These are phyloP conservation scores for Drosophila kanapiae DNA, from an alignment of 1,140 invertebrate genomes.

Conservation along the genomic window DNA sequence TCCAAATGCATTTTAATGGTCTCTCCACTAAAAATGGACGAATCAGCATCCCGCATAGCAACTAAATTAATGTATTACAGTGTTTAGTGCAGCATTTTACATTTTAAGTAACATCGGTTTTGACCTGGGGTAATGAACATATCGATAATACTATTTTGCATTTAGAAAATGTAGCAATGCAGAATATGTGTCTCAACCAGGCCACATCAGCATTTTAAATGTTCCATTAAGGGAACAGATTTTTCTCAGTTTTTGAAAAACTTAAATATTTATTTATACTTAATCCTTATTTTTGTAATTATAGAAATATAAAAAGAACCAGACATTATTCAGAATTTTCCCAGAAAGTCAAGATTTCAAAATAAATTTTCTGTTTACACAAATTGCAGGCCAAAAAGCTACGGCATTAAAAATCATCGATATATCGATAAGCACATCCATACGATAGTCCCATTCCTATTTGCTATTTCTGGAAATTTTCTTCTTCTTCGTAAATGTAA, in stretches of 20 bases:
- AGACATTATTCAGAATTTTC: too few relatives aligned
- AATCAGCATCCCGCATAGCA: constrained; percentile 13
- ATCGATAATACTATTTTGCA: too few relatives aligned
- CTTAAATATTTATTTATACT: too few relatives aligned
- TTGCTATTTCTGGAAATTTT: not conserved
- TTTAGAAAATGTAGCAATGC: too few relatives aligned
- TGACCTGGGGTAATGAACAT: not conserved
- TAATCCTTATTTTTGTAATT: too few relatives aligned
- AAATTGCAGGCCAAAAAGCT: too few relatives aligned
- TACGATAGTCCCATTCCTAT: not conserved
- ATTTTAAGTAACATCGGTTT: not conserved
- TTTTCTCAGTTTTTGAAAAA: not conserved
- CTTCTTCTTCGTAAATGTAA: not conserved
- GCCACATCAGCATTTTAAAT: not conserved
- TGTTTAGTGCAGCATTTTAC: not conserved
- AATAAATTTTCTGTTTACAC: too few relatives aligned
- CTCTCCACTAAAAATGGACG: constrained; percentile 24
- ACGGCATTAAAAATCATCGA: not conserved
- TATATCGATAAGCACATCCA: not conserved
- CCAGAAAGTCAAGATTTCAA: too few relatives aligned
- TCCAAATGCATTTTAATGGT: constrained; percentile 62
- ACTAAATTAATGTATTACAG: not conserved
- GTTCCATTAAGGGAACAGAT: not conserved
- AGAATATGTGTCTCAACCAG: not conserved
- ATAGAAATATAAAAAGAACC: too few relatives aligned